Percentiles rank a stretch among this genome's conserved stretches.
Evolutionary conservation across 2,888 invertebrate genomes (phyloP).

Genomic region (Laothoe populi): DNA sequence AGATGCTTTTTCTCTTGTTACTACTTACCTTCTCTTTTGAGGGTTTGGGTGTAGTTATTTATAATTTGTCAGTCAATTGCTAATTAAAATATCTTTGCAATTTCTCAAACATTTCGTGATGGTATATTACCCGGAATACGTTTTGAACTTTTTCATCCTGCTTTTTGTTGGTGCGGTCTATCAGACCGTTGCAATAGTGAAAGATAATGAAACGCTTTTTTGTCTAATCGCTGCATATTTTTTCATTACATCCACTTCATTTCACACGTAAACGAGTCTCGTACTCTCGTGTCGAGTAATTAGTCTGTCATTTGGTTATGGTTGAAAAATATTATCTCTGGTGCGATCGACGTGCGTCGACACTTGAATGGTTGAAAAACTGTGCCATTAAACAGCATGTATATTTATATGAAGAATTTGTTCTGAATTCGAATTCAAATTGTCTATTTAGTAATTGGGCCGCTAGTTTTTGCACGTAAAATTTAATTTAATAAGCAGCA

Average conservation of each 20-base stretch:
- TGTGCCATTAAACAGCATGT: conserved; percentile 17
- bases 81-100: background rate
- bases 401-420: conserved; percentile 31
- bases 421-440: no score
- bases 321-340: conserved; percentile 55
- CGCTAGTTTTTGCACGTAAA: no score
- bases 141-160: background rate
- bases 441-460: no score
- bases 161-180: background rate
- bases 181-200: conserved; percentile 14
- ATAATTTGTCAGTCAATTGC: background rate
- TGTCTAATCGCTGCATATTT: conserved; percentile 20
- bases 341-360: conserved; percentile 52
- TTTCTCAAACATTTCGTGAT: background rate
- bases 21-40: no score
- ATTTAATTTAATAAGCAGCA: no score
- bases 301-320: conserved; percentile 61
- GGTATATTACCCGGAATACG: background rate
- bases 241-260: conserved; percentile 27
- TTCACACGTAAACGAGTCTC: conserved; percentile 32
- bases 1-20: no score
- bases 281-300: conserved; percentile 45
- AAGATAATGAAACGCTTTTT: conserved; percentile 30
- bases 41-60: background rate
- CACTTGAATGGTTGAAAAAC: conserved; percentile 41